These are phyloP conservation scores for Gouania willdenowi DNA, from an alignment of 2,797 vertebrate genomes.

Conservation along the genomic window DNA sequence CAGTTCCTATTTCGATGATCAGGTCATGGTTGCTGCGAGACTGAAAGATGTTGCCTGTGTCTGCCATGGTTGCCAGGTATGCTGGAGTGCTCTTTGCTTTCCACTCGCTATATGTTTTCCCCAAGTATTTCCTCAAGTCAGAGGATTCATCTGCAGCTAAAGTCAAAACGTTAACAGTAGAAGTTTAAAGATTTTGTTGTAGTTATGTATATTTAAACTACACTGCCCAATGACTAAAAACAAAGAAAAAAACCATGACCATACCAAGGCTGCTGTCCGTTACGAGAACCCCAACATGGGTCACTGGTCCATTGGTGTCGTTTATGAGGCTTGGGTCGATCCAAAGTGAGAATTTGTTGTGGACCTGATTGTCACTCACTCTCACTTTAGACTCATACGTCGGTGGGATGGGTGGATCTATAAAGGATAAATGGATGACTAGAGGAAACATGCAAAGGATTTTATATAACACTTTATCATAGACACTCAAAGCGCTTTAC, in stretches of 20 bases:
- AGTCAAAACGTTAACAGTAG: too few species aligned
- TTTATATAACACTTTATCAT: too few species aligned
- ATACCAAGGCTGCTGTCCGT: conserved; percentile 14
- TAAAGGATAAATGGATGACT: background rate
- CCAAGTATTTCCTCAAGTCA: conserved; percentile 3
- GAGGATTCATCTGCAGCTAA: background rate
- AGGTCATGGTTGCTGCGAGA: background rate
- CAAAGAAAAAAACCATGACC: background rate
- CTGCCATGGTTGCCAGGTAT: conserved; percentile 58
- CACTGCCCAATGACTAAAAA: background rate
- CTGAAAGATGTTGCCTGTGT: accelerated
- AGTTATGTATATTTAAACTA: too few species aligned
- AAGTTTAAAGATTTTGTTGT: too few species aligned
- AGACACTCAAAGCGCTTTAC: too few species aligned
- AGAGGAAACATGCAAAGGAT: too few species aligned
- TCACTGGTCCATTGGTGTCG: conserved; percentile 46
- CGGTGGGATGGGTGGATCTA: conserved; percentile 47
- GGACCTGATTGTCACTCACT: accelerated
- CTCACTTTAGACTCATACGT: too few species aligned
- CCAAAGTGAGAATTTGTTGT: conserved; percentile 42
- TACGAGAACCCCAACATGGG: conserved; percentile 59
- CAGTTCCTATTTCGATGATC: conserved; percentile 34
- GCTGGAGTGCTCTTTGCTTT: accelerated
- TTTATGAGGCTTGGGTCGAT: conserved; percentile 24
- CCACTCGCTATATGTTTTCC: conserved; percentile 46